Base-by-base conservation (phyloP, 2,797 vertebrate genomes). In the Gambusia yucatana region DNA sequence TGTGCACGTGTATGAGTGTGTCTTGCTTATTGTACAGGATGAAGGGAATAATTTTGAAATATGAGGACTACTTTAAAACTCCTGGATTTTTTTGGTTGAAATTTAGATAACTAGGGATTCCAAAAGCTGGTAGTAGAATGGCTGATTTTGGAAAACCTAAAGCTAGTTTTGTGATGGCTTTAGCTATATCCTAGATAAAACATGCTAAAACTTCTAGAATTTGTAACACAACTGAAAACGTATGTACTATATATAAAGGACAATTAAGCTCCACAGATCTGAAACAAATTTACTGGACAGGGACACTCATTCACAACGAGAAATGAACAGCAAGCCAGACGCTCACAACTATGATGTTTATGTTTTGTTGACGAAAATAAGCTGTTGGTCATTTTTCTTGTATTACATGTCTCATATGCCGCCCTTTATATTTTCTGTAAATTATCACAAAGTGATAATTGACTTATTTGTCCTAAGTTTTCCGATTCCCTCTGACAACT, bases 401-500 rank as follows among this genome's bases (percentile, higher is more conserved):
- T 81, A 74, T 81, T 79, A 2, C 50, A 50, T 52, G 20, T 76
- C 47, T 82, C 63, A 28, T 39, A 61, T 46, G 82, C 7, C 65
- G n/a, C 84, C 63, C 75, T 65, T 82, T 41, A 39, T 72, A n/a
- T 69, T 79, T 44, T 63, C 17, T 65, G 33, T 39, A 65, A 39
- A 65, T 36, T 22, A 20, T 10, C 41, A 4, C 74, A 50, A 50
- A 22, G 17, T 50, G 17, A 50, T 50, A 20, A 50, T 50, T 77
- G 33, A 84, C 50, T 25, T 70, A 79, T 20, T 77, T 22, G 13
- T 6, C 77, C 72, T 79, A 70, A 46, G 36, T 79, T 63, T 82
- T 0, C 78, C 72, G 47, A 77, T 65, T 82, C n/a, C 79, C 73
- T 47, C 79, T 65, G 75, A 76, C 77, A 72, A 82, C 14, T 47